Evolutionary conservation across 2,888 invertebrate genomes (phyloP), one percentile per base, ranked within the genome.

Genomic region (Hypomecis atomaria): DNA sequence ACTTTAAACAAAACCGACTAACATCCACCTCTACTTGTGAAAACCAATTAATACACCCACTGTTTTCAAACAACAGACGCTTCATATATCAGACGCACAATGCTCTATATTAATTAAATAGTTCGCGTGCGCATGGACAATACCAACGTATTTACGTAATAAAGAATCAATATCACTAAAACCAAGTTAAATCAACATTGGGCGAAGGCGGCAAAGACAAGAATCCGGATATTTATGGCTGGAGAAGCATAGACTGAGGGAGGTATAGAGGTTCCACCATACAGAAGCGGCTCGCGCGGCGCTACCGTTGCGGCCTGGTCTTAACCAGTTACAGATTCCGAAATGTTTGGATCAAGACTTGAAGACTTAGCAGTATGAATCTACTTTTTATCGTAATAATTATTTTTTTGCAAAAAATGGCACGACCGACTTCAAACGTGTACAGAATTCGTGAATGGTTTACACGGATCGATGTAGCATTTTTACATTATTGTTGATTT

Each of bases 121-220:
- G 82, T 78, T 91, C 82, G 92, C 92, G 92, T 92, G 92, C 87
- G 86, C 84, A 82, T 83, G 85, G 89, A 90, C 91, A 90, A 84
- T 82, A 87, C 86, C 86, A 88, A 89, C 88, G 88, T 81, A 81
- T 85, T 82, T 83, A 81, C 87, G 88, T 87, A 87, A 89, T 90
- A 92, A 92, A 92, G 91, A 92, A 92, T 92, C 92, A 92, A 92
- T 92, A 92, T 89, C 85, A 89, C 90, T 92, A 91, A 92, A 92
- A 91, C 91, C 89, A 85, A 89, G 92, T 90, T 92, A 92, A 92
- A 92, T 92, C 92, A 92, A 92, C 92, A 92, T 91, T 88, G 91
- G 90, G 88, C 85, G 86, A 86, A 86, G 75, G 84, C 82, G 75
- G 83, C 89, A 91, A 84, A 90, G 91, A 92, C 90, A 91, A 91